Evolutionary conservation across 1,140 invertebrate species (phyloP).

Genomic region (Lucilia sericata): DNA sequence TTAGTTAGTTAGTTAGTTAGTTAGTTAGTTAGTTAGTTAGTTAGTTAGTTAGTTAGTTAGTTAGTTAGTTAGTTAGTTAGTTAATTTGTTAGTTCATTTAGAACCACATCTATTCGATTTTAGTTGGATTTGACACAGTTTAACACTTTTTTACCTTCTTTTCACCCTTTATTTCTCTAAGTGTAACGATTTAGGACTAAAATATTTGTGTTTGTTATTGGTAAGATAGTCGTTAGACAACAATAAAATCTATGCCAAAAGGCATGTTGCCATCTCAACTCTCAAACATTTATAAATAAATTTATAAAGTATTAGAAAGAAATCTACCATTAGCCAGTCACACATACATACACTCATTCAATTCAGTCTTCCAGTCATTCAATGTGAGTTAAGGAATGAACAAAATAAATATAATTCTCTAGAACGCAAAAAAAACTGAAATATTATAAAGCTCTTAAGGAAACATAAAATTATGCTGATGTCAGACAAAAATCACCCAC

Average conservation of each 20-base stretch:
- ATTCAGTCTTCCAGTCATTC: background rate
- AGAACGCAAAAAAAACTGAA: background rate
- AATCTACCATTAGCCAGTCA: constrained; percentile 31
- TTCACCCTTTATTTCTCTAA: background rate
- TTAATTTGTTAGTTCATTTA: no score
- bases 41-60: no score
- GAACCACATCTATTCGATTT: no score
- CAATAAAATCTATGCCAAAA: constrained; percentile 41
- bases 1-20: no score
- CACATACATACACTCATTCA: background rate
- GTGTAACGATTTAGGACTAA: background rate
- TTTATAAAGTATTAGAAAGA: background rate
- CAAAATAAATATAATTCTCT: background rate
- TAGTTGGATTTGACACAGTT: no score
- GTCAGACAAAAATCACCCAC: constrained; percentile 23
- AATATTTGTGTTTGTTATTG: constrained; percentile 7
- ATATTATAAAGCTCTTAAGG: background rate
- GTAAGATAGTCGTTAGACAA: background rate
- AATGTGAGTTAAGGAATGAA: background rate
- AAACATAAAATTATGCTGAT: constrained; percentile 33
- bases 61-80: no score
- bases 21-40: no score
- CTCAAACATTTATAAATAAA: constrained; percentile 6
- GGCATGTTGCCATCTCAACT: constrained; percentile 17
- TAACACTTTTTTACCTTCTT: no score